Percentiles rank a stretch among this genome's conserved stretches.
These are phyloP conservation scores for Brotula barbata DNA, from an alignment of 2,797 vertebrate species.

Conservation along the genomic window DNA sequence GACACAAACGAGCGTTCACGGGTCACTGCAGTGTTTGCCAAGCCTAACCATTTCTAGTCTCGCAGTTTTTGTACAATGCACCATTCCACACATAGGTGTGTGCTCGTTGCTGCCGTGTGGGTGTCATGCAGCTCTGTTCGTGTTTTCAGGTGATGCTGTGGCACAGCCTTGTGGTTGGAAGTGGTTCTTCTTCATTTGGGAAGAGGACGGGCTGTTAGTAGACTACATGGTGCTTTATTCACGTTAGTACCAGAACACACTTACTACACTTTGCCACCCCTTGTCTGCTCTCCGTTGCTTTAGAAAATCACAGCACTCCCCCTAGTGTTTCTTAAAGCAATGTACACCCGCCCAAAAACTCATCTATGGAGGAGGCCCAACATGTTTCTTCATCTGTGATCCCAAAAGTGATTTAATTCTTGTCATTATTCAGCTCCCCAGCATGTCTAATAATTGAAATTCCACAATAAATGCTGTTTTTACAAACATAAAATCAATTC, in stretches of 20 bases:
- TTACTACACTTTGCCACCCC: slow-evolving; percentile 34
- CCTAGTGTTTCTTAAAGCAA: slow-evolving; percentile 77
- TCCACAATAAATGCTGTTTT: not conserved
- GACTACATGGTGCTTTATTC: slow-evolving; percentile 73
- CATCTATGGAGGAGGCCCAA: not conserved
- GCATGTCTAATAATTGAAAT: slow-evolving; percentile 4
- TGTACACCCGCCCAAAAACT: slow-evolving; percentile 42
- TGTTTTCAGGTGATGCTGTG: slow-evolving; percentile 52
- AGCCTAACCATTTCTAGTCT: slow-evolving; percentile 17
- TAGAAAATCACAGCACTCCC: slow-evolving; percentile 83
- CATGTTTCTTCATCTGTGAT: not conserved
- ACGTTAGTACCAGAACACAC: slow-evolving; percentile 46
- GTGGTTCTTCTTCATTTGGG: slow-evolving; percentile 44
- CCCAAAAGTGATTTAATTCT: not conserved
- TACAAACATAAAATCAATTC: slow-evolving; percentile 8
- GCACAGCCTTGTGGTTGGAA: slow-evolving; percentile 75
- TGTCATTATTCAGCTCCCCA: not conserved
- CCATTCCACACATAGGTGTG: slow-evolving; percentile 45
- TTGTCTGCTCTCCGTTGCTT: slow-evolving; percentile 23
- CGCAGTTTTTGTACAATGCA: slow-evolving; percentile 44
- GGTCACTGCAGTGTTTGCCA: slow-evolving; percentile 15
- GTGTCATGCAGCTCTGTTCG: slow-evolving; percentile 11
- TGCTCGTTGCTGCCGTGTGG: slow-evolving; percentile 5
- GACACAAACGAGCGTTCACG: slow-evolving; percentile 24
- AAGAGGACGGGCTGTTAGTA: slow-evolving; percentile 56